Conservation (phyloP, 2,797 vertebrate genomes). For the Macroramphosus scolopax region DNA sequence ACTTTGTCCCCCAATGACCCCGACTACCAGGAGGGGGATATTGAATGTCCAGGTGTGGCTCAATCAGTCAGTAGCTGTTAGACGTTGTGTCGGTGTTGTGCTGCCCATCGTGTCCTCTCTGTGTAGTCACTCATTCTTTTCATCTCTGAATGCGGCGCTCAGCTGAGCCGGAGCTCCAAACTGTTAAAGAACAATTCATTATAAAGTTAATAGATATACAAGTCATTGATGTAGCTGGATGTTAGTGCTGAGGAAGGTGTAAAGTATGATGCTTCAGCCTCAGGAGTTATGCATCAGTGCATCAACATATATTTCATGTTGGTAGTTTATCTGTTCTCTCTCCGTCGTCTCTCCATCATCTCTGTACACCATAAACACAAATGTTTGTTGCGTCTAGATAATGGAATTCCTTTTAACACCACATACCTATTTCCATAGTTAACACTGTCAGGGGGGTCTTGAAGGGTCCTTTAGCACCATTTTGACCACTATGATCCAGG, state of each 20-base stretch:
- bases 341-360: conserved; percentile 2
- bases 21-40: conserved; percentile 66
- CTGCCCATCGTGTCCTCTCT: conserved; percentile 26
- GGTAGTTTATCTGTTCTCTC: conserved; percentile 1
- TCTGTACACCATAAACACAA: not conserved
- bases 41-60: conserved; percentile 79
- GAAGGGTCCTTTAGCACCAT: no score
- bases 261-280: not conserved
- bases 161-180: not conserved
- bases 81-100: conserved; percentile 40
- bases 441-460: not conserved
- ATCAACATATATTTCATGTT: conserved; percentile 10
- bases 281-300: conserved; percentile 4
- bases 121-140: conserved; percentile 16
- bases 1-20: conserved; percentile 61
- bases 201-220: no score
- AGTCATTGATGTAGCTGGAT: no score
- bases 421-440: conserved; percentile 1
- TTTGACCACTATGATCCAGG: no score
- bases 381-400: not conserved
- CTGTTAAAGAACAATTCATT: not conserved
- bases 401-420: not conserved
- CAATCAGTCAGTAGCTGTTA: conserved; percentile 43
- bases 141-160: conserved; percentile 9
- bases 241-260: not conserved